A percentile compares a stretch with the other conserved stretches of the same genome.
phyloP scores from a whole-genome alignment of 2,888 invertebrate species.

The Chrysolina oricalcia region DNA sequence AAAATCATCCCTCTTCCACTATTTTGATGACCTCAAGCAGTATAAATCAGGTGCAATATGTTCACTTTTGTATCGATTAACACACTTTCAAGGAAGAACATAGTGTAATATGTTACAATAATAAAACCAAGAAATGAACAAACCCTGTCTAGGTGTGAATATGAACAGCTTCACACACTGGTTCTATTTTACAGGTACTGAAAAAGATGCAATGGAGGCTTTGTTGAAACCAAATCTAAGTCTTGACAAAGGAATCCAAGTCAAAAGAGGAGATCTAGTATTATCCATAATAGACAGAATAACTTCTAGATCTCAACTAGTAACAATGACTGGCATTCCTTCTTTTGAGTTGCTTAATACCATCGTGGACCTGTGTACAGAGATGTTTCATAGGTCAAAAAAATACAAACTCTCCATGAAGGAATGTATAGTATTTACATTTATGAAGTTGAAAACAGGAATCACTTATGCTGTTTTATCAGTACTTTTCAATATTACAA shows the following conservation, averaged over 20 bases:
- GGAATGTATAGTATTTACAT: neutral
- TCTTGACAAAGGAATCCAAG: neutral
- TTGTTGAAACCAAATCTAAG: neutral
- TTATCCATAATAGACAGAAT: neutral
- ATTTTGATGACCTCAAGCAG: neutral
- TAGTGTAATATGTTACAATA: neutral
- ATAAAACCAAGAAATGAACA: neutral
- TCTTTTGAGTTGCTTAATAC: neutral
- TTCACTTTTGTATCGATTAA: conserved; percentile 1
- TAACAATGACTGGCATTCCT: neutral
- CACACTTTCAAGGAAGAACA: neutral
- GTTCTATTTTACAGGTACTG: neutral
- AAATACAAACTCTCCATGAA: neutral
- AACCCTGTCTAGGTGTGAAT: neutral
- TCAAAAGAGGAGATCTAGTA: neutral
- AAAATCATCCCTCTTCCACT: too few relatives aligned
- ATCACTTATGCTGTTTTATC: neutral
- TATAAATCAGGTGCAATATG: neutral
- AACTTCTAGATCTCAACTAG: neutral
- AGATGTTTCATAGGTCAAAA: neutral
- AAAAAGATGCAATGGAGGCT: neutral
- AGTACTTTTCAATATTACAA: conserved; percentile 1
- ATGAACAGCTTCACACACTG: neutral
- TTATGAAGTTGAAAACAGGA: neutral
- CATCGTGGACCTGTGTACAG: neutral